Evolutionary conservation across 2,797 vertebrate genomes (phyloP).

Genomic region (Odontamblyopus rebecca): DNA sequence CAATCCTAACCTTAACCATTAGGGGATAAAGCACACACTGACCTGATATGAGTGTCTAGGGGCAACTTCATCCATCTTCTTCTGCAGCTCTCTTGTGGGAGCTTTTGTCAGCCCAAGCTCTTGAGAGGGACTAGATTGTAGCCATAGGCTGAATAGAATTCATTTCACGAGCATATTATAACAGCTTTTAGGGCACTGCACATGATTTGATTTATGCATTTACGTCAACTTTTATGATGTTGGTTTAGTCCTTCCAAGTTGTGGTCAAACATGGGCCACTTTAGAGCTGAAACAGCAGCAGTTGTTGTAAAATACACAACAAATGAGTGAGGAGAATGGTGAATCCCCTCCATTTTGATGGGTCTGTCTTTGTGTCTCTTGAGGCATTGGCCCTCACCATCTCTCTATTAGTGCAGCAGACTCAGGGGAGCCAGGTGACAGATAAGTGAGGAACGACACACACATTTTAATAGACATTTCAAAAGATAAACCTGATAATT

Average conservation of each 20-base stretch:
- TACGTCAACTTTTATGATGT: conserved; percentile 31
- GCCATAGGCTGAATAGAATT: conserved; percentile 71
- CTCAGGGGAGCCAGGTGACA: conserved; percentile 84
- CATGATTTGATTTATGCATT: conserved; percentile 51
- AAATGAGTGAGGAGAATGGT: conserved; percentile 46
- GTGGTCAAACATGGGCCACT: conserved; percentile 19
- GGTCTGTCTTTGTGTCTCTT: conserved; percentile 70
- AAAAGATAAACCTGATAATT: conserved; percentile 86
- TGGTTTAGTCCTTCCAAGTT: conserved; percentile 7
- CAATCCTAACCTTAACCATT: conserved; percentile 80
- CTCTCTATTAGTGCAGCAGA: conserved; percentile 80
- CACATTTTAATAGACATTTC: conserved; percentile 86
- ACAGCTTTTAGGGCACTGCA: conserved; percentile 39
- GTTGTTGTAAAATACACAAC: conserved; percentile 41
- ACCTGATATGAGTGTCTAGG: conserved; percentile 80
- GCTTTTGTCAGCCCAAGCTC: conserved; percentile 73
- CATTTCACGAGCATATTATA: conserved; percentile 53
- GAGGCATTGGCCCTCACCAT: conserved; percentile 79
- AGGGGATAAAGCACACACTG: conserved; percentile 79
- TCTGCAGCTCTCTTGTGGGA: conserved; percentile 73
- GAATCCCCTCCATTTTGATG: conserved; percentile 67
- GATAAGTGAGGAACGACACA: conserved; percentile 81
- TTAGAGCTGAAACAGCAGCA: conserved; percentile 20
- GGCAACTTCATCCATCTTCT: conserved; percentile 78
- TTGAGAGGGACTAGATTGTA: conserved; percentile 70